Base-by-base conservation (phyloP, 2,888 invertebrate genomes). In the Deilephila elpenor region DNA sequence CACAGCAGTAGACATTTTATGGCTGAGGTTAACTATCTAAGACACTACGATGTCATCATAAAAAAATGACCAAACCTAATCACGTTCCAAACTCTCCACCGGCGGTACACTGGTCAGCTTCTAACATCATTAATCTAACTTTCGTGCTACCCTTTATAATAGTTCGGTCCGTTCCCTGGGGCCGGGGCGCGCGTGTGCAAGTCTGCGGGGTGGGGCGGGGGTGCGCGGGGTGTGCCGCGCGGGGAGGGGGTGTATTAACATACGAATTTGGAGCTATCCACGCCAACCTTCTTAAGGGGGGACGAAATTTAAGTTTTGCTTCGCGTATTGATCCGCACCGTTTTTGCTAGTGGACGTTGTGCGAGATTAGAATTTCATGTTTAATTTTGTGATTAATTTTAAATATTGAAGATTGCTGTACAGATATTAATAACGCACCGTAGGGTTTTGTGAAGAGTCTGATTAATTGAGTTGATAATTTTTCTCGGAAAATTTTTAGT, bases 71-170 rank as follows among this genome's bases (percentile, higher is more conserved):
- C 19, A 64, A 4, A 17, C 0, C 25, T 71, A 70, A 71, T 77
- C 77, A 78, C 73, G 76, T 71, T 82, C 86, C 82, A 84, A 67
- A 74, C 51, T 74, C 71, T 5, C 83, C 78, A 77, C 74, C 79
- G 75, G 71, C 79, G 84, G 84, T 91, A 87, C 92, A 72, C 86
- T 92, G 93, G 93, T 93, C 94, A 93, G 93, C 91, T 95, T 88
- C 94, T 94, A 95, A 95, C 95, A 95, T 95, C 95, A 95, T 95
- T 94, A 95, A 95, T 95, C 95, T 95, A 94, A 94, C 94, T 94
- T 94, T 94, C 93, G 92, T 91, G 93, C 94, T 94, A 93, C 94
- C 94, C 94, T 94, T 94, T 94, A 94, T 93, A 94, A 95, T 95
- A 95, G 95, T 95, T 95, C 92, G 92, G 91, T 88, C 89, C 87